Conservation (phyloP, 2,797 vertebrate species). For the Oreortyx pictus region DNA sequence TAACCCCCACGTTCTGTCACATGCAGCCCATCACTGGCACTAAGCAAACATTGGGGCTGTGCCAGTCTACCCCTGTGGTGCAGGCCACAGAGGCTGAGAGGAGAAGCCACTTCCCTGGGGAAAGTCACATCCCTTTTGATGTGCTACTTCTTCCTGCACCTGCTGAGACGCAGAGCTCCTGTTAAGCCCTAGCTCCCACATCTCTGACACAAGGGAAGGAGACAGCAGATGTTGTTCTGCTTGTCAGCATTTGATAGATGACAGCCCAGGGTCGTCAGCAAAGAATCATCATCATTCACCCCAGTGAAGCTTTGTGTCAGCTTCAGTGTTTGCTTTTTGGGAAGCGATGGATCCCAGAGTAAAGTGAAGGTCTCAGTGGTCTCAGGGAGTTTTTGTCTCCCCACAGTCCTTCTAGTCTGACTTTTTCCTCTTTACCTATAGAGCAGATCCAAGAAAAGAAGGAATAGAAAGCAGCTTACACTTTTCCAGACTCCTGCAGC, state of each 20-base stretch:
- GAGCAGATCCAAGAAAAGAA: background rate
- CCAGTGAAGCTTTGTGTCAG: background rate
- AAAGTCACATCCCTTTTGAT: background rate
- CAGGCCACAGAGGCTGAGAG: background rate
- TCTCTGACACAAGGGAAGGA: background rate
- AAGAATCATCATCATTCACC: background rate
- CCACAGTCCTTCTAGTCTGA: background rate
- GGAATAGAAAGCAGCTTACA: slow-evolving; percentile 81
- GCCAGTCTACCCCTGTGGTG: background rate
- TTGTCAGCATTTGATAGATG: background rate
- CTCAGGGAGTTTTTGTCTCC: background rate
- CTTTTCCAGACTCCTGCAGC: slow-evolving; percentile 97
- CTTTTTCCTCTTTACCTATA: background rate
- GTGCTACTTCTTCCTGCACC: background rate
- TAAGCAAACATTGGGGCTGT: background rate
- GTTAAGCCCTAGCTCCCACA: background rate
- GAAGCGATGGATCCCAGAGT: background rate
- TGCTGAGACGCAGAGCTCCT: background rate
- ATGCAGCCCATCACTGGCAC: background rate
- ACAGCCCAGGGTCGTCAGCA: background rate
- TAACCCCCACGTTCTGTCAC: background rate
- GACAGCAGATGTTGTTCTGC: background rate
- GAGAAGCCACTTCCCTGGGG: background rate
- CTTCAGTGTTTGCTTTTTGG: background rate
- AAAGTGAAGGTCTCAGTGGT: background rate